A percentile compares a stretch with the other conserved stretches of the same genome.
Conservation (phyloP, 1,140 invertebrate species). For the Phthorimaea operculella region DNA sequence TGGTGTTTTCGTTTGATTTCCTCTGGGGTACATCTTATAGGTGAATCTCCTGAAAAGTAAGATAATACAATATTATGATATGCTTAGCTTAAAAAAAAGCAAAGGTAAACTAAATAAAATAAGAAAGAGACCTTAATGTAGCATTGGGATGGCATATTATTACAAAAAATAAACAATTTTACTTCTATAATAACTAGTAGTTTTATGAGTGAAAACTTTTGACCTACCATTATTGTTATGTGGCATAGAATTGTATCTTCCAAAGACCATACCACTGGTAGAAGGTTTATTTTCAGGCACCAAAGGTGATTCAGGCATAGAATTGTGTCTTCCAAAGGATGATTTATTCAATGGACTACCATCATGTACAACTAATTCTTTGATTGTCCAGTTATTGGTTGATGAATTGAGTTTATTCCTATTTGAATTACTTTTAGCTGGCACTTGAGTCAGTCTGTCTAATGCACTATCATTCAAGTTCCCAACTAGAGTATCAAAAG, state of each 20-base stretch:
- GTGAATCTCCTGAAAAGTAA: conserved; percentile 33
- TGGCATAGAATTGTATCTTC: conserved; percentile 61
- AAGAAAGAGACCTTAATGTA: too few relatives aligned
- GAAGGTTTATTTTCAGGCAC: conserved; percentile 36
- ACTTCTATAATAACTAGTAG: neutral
- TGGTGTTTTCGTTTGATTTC: conserved; percentile 58
- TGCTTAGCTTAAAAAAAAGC: too few relatives aligned
- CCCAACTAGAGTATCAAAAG: conserved; percentile 61
- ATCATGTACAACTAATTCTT: conserved; percentile 35
- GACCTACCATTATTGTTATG: conserved; percentile 29
- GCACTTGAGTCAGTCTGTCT: conserved; percentile 52
- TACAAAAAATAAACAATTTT: neutral
- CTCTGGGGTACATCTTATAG: conserved; percentile 50
- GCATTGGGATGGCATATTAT: too few relatives aligned
- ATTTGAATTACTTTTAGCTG: conserved; percentile 21
- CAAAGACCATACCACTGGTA: conserved; percentile 46
- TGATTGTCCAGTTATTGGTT: conserved; percentile 24
- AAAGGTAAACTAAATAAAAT: too few relatives aligned
- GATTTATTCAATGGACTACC: conserved; percentile 37
- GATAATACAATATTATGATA: conserved; percentile 11
- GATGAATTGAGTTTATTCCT: conserved; percentile 20
- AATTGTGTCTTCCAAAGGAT: conserved; percentile 50
- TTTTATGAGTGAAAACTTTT: neutral
- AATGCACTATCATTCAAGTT: conserved; percentile 63
- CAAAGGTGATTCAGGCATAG: conserved; percentile 61